These are phyloP conservation scores for Leucoptera coffeella DNA, from an alignment of 2,888 invertebrate genomes.

Conservation along the genomic window DNA sequence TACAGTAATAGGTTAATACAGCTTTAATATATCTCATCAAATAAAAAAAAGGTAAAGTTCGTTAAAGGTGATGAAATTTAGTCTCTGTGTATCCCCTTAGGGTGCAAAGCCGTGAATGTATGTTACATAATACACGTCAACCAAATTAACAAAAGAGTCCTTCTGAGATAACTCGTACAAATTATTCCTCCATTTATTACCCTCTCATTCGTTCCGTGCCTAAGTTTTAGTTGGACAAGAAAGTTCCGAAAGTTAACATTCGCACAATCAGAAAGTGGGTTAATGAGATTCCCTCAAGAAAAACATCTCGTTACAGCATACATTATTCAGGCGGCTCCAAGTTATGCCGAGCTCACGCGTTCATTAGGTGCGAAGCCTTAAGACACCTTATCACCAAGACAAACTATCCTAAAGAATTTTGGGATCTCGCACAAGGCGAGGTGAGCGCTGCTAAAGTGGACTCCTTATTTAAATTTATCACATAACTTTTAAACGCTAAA, in stretches of 20 bases:
- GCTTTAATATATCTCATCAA: too few species aligned
- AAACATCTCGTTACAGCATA: constrained; percentile 53
- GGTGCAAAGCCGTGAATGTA: too few species aligned
- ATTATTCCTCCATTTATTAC: too few species aligned
- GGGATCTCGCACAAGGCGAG: constrained; percentile 21
- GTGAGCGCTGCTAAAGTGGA: too few species aligned
- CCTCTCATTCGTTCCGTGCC: too few species aligned
- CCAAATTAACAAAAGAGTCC: too few species aligned
- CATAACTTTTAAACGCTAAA: constrained; percentile 52
- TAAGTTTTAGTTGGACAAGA: constrained; percentile 30
- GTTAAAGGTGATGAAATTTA: too few species aligned
- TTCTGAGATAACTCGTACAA: too few species aligned
- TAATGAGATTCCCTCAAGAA: constrained; percentile 52
- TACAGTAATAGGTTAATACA: too few species aligned
- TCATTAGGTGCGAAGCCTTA: constrained; percentile 36
- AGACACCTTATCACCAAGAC: constrained; percentile 37
- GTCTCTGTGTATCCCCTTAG: too few species aligned
- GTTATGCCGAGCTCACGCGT: constrained; percentile 50
- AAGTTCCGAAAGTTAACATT: constrained; percentile 44
- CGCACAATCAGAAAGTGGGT: constrained; percentile 48
- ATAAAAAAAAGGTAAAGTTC: too few species aligned
- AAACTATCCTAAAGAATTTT: constrained; percentile 42
- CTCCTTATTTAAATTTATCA: constrained; percentile 52
- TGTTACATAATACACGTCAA: too few species aligned
- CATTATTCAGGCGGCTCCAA: constrained; percentile 48